Base-by-base conservation (phyloP, 2,888 invertebrate species). In the Eristalis pertinax region DNA sequence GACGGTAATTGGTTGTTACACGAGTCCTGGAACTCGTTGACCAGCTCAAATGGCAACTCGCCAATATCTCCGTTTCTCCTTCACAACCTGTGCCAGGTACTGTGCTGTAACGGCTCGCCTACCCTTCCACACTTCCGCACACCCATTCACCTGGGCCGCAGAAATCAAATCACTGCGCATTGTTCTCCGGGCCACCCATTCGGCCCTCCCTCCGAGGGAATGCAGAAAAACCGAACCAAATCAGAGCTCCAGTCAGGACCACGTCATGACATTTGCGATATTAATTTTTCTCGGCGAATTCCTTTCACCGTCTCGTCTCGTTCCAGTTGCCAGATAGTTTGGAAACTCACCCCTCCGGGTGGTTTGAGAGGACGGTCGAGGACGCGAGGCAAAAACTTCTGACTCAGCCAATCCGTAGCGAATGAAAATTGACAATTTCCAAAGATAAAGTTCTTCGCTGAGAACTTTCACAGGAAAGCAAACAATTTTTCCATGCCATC, bases 121-220 rank as follows among this genome's bases (percentile, higher is more conserved):
- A 35, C 35, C 35, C 35, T 10, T 35, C 35, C 13, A 4, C 38
- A 13, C 32, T 32, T 32, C 41, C 15, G 15, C 43, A n/a, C 50
- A 50, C 1, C n/a, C 19, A 7, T 50, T 8, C 50, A 43, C 29
- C 81, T 73, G 50, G n/a, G 56, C 86, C 82, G 50, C 82, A 78
- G 70, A 60, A 74, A 75, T 86, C 78, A 56, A 82, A 78, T 86
- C 86, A 82, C 74, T 69, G 72, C 35, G 62, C 72, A 68, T 73
- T 76, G 68, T 68, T 64, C 43, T 19, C n/a, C 43, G 1, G 19
- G 15, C 5, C 43, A 43, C n/a, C n/a, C 43, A n/a, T n/a, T 32
- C 32, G 32, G 32, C 7, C 32, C 32, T 5, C n/a, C n/a, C 50
- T 1, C 5, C 4, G 50, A 5, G 4, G 19, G 19, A 19, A 19